Evolutionary conservation across 2,113 vertebrate genomes (phyloP), one percentile per base, ranked within the genome.

Genomic region (Neofelis nebulosa): DNA sequence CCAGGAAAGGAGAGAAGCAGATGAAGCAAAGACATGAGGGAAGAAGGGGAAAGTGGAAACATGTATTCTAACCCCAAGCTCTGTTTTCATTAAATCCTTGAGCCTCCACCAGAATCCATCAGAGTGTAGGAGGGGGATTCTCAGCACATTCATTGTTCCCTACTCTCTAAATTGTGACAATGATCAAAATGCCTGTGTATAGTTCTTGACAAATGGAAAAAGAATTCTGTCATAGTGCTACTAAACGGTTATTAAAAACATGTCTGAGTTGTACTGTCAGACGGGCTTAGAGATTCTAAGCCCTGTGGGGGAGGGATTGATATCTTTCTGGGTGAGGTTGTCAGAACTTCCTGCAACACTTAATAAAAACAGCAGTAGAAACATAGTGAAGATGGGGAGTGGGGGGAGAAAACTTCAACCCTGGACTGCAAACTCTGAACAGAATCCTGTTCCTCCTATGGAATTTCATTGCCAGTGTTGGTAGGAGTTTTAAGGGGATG

Each of bases 181-280:
- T 96, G 92, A 97, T 92, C 82, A 93, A 94, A 92, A 79, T 63
- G 65, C 57, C 27, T 92, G n/a, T 82, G 66, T 48, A 90, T 21
- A 38, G 52, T 55, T 92, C 90, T 79, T 95, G 97, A 98, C 71
- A 85, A 91, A 97, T 66, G 61, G 76, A 89, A 86, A 78, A 87
- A 92, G 87, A 90, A 94, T 94, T 61, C 81, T 96, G 92, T 87
- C 94, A 95, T 68, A 18, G 68, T 76, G 66, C 89, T 92, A 89
- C 90, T 96, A 93, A 96, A 89, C 0, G 38, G 66, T 52, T 94
- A 86, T 96, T 89, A 95, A 90, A 85, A 89, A 88, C 78, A 81
- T 23, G 69, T 90, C 80, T 91, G 76, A 88, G 50, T 33, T 80
- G 69, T 88, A 92, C 4, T 88, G 41, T 91, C 52, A 74, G n/a